phyloP scores from a whole-genome alignment of 2,888 invertebrate genomes.

The Formica aserva region DNA sequence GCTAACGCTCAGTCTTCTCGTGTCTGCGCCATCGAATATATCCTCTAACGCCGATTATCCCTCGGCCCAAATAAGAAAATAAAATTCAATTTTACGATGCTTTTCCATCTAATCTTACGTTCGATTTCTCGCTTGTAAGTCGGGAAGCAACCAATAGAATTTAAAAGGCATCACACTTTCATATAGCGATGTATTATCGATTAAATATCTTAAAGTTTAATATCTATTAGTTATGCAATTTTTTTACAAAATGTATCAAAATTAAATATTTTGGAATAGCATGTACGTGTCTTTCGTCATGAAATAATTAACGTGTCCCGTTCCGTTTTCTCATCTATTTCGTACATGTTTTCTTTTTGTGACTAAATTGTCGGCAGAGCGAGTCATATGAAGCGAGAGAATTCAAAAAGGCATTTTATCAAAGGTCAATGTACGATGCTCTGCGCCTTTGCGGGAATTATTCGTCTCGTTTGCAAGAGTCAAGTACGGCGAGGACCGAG shows the following conservation, averaged over 20 bases:
- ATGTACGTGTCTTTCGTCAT: neutral
- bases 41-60: slow-evolving; percentile 43
- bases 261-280: neutral
- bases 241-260: neutral
- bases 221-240: neutral
- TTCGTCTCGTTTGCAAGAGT: slow-evolving; percentile 65
- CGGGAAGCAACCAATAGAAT: slow-evolving; percentile 8
- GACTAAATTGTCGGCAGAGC: neutral
- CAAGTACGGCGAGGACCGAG: slow-evolving; percentile 59
- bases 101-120: slow-evolving; percentile 45
- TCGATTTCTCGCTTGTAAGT: slow-evolving; percentile 44
- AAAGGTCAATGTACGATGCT: slow-evolving; percentile 32
- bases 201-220: neutral
- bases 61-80: slow-evolving; percentile 57
- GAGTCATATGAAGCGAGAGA: slow-evolving; percentile 1
- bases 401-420: slow-evolving; percentile 42
- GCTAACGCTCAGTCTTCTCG: slow-evolving; percentile 62
- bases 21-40: slow-evolving; percentile 52
- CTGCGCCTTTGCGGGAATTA: slow-evolving; percentile 57
- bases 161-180: neutral
- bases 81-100: slow-evolving; percentile 56
- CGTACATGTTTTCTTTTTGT: neutral
- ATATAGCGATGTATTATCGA: neutral
- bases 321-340: neutral
- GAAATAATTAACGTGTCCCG: neutral